Conservation (phyloP, 2,113 vertebrate genomes). For the Pantherophis guttatus region DNA sequence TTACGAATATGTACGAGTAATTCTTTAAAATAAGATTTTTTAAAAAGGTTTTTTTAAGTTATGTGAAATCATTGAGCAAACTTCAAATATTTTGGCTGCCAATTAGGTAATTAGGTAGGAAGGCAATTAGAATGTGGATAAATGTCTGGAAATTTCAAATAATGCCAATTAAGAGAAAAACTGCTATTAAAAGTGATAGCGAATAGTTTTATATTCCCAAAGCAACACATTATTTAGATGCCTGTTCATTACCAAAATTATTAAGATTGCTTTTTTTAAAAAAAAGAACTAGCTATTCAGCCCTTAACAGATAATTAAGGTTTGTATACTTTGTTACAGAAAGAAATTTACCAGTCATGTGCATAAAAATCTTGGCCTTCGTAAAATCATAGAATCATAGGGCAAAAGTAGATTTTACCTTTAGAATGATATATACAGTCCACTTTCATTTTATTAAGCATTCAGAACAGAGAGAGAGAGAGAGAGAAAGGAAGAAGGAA, state of each 20-base stretch:
- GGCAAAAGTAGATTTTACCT: not conserved
- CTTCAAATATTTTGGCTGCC: not conserved
- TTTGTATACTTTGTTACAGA: not conserved
- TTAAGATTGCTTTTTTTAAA: conserved; percentile 1
- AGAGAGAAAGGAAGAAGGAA: not conserved
- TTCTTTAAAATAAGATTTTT: not conserved
- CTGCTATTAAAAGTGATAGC: not conserved
- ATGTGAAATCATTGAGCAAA: not conserved
- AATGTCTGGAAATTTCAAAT: not conserved
- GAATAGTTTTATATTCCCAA: not conserved
- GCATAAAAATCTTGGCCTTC: not conserved
- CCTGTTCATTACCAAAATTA: not conserved
- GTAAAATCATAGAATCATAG: not conserved
- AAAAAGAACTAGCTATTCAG: not conserved
- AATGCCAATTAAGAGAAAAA: not conserved
- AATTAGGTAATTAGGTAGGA: not conserved
- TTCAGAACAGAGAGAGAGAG: not conserved
- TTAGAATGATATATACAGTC: not conserved
- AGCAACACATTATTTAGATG: not conserved
- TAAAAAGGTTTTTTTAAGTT: not conserved
- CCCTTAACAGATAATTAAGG: conserved; percentile 17
- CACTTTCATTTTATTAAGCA: not conserved
- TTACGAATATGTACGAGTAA: not conserved
- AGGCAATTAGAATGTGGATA: not conserved
- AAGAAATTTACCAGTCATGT: not conserved